These are phyloP conservation scores for Microtus montanus DNA, from an alignment of 2,113 vertebrate genomes.

Conservation along the genomic window DNA sequence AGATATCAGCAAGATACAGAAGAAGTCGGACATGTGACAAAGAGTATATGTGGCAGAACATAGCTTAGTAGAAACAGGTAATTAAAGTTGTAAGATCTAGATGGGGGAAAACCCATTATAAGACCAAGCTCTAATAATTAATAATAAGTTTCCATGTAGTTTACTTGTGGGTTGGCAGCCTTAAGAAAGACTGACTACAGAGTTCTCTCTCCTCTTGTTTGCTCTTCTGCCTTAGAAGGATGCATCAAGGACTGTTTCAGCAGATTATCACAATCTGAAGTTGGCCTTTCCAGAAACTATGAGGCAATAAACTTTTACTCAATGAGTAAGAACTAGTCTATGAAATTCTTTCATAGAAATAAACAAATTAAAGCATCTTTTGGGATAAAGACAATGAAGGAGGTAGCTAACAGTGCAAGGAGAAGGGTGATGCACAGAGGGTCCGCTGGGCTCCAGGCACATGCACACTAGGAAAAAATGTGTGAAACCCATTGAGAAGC, in stretches of 20 bases:
- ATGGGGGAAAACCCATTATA: too few relatives aligned
- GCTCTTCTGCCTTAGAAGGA: not conserved
- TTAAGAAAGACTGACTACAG: not conserved
- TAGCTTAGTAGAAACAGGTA: too few relatives aligned
- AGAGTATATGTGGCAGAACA: too few relatives aligned
- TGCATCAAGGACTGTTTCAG: not conserved
- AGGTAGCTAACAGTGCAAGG: not conserved
- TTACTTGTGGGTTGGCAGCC: too few relatives aligned
- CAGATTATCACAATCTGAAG: not conserved
- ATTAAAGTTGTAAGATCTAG: too few relatives aligned
- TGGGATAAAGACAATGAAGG: too few relatives aligned
- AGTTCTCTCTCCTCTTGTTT: not conserved
- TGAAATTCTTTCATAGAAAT: not conserved
- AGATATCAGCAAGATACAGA: too few relatives aligned
- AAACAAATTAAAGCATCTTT: not conserved
- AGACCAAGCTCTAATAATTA: too few relatives aligned
- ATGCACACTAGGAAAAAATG: not conserved
- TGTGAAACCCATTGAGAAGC: not conserved
- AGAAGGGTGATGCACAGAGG: fast-evolving
- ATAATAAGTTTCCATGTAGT: too few relatives aligned
- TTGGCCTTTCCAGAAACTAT: not conserved
- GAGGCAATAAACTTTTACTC: not conserved
- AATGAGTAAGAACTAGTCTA: not conserved
- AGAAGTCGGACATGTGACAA: too few relatives aligned
- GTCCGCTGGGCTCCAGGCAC: not conserved